Evolutionary conservation across 1,140 invertebrate species (phyloP).

Genomic region (Babylonia areolata): DNA sequence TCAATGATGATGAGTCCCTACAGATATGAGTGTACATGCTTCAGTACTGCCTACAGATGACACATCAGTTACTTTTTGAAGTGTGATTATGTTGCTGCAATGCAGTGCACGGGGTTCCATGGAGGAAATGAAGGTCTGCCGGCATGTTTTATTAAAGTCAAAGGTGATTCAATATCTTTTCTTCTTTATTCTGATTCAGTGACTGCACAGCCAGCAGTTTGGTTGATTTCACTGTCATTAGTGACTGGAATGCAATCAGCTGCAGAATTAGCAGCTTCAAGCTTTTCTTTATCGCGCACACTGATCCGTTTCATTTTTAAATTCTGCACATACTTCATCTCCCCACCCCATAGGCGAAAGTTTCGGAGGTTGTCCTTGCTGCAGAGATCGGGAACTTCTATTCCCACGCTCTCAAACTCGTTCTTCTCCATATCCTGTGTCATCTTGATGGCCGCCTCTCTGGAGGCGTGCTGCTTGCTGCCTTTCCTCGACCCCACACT

Average conservation of each 20-base stretch:
- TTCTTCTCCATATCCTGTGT: slow-evolving; percentile 62
- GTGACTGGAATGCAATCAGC: not conserved
- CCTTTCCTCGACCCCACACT: slow-evolving; percentile 62
- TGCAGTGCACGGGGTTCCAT: no score
- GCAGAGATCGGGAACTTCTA: slow-evolving; percentile 69
- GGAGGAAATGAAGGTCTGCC: no score
- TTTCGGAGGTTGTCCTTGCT: slow-evolving; percentile 58
- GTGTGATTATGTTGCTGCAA: no score
- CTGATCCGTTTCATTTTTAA: slow-evolving; percentile 62
- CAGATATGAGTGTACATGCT: no score
- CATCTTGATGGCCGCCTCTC: slow-evolving; percentile 62
- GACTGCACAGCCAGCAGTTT: no score
- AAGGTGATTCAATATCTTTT: no score
- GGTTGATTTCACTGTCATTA: no score
- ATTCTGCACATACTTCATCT: slow-evolving; percentile 62
- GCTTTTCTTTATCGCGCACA: slow-evolving; percentile 44
- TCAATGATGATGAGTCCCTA: no score
- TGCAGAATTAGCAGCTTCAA: slow-evolving; percentile 27
- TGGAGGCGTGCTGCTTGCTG: slow-evolving; percentile 57
- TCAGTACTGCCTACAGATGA: no score
- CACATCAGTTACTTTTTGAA: no score
- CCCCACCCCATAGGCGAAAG: slow-evolving; percentile 65
- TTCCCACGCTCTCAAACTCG: slow-evolving; percentile 60
- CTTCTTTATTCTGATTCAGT: no score
- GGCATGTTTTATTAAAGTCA: no score